Base-by-base conservation (phyloP, 2,888 invertebrate genomes). In the Drosophila formosana region DNA sequence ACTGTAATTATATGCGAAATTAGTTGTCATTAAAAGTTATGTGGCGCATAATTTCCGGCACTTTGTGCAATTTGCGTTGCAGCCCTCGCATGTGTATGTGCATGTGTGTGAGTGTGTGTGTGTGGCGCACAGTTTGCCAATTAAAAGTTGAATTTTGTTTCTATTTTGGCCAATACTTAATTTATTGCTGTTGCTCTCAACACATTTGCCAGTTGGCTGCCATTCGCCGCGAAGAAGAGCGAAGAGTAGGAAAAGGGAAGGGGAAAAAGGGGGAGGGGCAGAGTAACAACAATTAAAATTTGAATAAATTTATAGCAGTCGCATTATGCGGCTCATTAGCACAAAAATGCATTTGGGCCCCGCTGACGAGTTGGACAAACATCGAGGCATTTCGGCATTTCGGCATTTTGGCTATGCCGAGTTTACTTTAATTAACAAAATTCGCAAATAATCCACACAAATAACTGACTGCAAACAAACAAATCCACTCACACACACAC, bases 281-380 rank as follows among this genome's bases (percentile, higher is more conserved):
- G 23, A 13, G 41, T 23, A 7, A 9, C n/a, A 13, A 67, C 61
- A 79, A 85, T 80, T 89, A 71, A 67, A 89, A 75, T 88, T 75
- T 70, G 65, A 75, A 83, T 82, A 67, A 72, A 82, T 81, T 83
- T 66, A 75, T 81, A 50, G 68, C 66, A 63, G 37, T 50, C 51
- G 50, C 82, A 88, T 88, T 87, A 87, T 84, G 79, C 65, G 89
- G 79, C 73, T 88, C 89, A 84, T 84, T 84, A 84, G 79, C 65
- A 61, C 26, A 47, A 66, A 65, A 75, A 66, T 60, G 61, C 63
- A 71, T 56, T 75, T 51, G 7, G 46, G 23, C n/a, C 37, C 37
- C 37, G 37, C 37, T 25, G 43, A 11, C 80, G 80, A 84, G 18
- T 86, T 85, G 75, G 85, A 64, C 67, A 82, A 85, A 85, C 45